phyloP scores from a whole-genome alignment of 2,888 invertebrate genomes.

The Coenonympha glycerion region DNA sequence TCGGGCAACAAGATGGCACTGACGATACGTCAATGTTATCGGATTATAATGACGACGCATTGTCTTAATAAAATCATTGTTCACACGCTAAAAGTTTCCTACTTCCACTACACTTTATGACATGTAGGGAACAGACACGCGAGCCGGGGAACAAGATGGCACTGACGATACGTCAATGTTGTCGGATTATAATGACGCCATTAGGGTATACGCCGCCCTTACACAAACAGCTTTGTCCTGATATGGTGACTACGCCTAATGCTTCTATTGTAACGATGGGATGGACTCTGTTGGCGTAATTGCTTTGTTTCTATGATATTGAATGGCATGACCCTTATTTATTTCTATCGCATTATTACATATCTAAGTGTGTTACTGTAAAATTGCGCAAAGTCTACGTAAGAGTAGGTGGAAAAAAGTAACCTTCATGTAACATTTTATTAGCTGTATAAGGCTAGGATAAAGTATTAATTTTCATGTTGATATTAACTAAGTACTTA shows the following conservation, averaged over 20 bases:
- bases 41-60: no score
- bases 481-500: not conserved
- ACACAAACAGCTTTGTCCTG: slow-evolving; percentile 5
- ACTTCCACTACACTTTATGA: slow-evolving; percentile 24
- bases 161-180: slow-evolving; percentile 42
- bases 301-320: not conserved
- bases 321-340: no score
- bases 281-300: not conserved
- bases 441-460: no score
- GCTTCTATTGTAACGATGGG: not conserved
- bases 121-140: slow-evolving; percentile 29
- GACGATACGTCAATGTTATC: no score
- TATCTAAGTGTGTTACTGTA: no score
- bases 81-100: no score
- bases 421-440: no score
- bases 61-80: no score
- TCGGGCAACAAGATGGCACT: no score
- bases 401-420: no score
- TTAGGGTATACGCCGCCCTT: slow-evolving; percentile 16
- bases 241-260: not conserved
- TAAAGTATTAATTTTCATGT: not conserved
- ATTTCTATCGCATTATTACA: no score
- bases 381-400: no score
- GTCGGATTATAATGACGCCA: slow-evolving; percentile 27
- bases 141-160: slow-evolving; percentile 38